Base-by-base conservation (phyloP, 2,888 invertebrate species). In the Lottia scabra region DNA sequence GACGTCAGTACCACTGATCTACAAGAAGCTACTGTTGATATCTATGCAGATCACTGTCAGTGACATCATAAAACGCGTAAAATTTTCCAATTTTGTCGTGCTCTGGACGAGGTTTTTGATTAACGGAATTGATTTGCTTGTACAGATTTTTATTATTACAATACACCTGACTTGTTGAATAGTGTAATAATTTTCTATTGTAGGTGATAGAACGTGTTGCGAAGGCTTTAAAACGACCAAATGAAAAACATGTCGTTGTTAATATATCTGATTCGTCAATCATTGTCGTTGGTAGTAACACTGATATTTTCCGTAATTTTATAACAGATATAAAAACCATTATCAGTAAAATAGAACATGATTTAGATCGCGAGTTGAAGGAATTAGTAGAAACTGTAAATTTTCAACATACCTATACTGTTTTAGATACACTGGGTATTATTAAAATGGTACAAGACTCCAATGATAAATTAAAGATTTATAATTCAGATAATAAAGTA, bases 201-300 rank as follows among this genome's bases (percentile, higher is more conserved):
- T 38, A 38, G 38, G 38, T 38, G 38, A 38, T 38, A 8, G 38
- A 38, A 6, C 8, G 5, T 38, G 38, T 38, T 38, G n/a, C 16
- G 4, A 6, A 26, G 26, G 30, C 64, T 26, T 64, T 67, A 1
- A 48, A 27, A 6, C 30, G 6, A 30, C 67, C 46, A 26, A 38
- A 46, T 6, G 69, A 45, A 23, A 65, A 45, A 45, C n/a, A 27
- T 30, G 0, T 70, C 8, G 46, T 45, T 46, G 45, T 45, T 15
- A 48, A 26, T 13, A 26, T 64, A 27, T 45, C 45, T 27, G 45
- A 45, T 1, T 44, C 38, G 15, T 48, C 19, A n/a, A 44, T 70
- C 15, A 65, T 70, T 70, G 69, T 48, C 12, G 48, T 70, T 27
- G 64, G 69, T 8, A 44, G 46, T 46, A 63, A 63, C n/a, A 16